phyloP scores from a whole-genome alignment of 2,888 invertebrate species.

The Acronicta aceris region DNA sequence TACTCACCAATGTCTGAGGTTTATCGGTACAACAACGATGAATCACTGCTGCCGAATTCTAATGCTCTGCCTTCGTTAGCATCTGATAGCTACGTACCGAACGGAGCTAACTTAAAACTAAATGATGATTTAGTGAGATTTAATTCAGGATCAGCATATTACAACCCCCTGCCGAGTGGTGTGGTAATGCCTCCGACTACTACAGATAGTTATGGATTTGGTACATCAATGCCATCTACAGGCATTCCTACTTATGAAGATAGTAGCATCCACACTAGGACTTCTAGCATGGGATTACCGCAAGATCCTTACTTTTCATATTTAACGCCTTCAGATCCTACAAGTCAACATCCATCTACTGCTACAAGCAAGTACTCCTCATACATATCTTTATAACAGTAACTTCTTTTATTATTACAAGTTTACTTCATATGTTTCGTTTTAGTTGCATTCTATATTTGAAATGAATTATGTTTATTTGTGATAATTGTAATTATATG shows the following conservation, averaged over 20 bases:
- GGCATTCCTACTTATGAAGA: conserved; percentile 80
- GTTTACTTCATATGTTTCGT: conserved; percentile 15
- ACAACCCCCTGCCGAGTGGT: conserved; percentile 72
- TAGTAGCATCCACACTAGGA: conserved; percentile 66
- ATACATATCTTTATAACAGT: conserved; percentile 77
- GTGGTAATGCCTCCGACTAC: conserved; percentile 74
- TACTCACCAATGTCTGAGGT: conserved; percentile 84
- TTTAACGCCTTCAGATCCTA: conserved; percentile 69
- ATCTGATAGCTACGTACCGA: conserved; percentile 83
- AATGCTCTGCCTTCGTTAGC: conserved; percentile 70
- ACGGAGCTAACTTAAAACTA: conserved; percentile 79
- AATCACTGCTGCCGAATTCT: conserved; percentile 81
- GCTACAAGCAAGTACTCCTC: conserved; percentile 75
- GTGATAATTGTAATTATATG: too few relatives aligned
- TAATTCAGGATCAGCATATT: conserved; percentile 72
- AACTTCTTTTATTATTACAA: conserved; percentile 1
- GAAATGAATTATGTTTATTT: too few relatives aligned
- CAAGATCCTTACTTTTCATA: conserved; percentile 82
- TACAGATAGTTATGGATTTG: conserved; percentile 75
- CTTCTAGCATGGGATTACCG: conserved; percentile 66
- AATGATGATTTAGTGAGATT: conserved; percentile 79
- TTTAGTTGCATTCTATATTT: not conserved
- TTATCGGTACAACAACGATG: conserved; percentile 84
- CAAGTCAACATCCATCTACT: conserved; percentile 67
- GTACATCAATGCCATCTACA: conserved; percentile 67